Conservation (phyloP, 2,888 invertebrate genomes). For the Rotaria sp. region DNA sequence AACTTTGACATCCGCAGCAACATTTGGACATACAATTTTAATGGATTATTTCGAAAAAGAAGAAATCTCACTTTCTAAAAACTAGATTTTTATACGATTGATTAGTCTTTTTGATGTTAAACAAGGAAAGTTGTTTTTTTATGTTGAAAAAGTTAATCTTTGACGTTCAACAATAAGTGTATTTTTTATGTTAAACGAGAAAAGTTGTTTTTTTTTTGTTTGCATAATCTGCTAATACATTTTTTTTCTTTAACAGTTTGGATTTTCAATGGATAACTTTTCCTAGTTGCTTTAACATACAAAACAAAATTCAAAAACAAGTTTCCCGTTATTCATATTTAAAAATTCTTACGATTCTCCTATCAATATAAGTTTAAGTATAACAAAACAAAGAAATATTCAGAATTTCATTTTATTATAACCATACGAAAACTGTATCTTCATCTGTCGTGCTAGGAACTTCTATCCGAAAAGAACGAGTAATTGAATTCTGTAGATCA, state of each 20-base stretch:
- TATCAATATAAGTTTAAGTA: neutral
- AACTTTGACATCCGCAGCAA: slow-evolving; percentile 74
- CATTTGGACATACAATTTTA: slow-evolving; percentile 73
- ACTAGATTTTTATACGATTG: too few relatives aligned
- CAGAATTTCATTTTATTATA: neutral
- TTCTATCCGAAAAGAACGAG: too few relatives aligned
- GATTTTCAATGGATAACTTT: too few relatives aligned
- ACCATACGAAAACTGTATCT: neutral
- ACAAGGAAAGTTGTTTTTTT: too few relatives aligned
- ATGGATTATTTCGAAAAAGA: slow-evolving; percentile 68
- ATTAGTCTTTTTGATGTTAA: too few relatives aligned
- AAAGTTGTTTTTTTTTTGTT: too few relatives aligned
- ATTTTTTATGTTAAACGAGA: too few relatives aligned
- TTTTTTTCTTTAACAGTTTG: too few relatives aligned
- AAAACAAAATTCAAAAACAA: neutral
- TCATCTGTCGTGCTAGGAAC: too few relatives aligned
- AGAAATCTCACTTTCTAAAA: slow-evolving; percentile 42
- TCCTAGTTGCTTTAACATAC: neutral
- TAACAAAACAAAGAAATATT: neutral
- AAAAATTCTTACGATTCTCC: neutral
- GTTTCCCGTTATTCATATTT: neutral
- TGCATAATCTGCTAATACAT: too few relatives aligned
- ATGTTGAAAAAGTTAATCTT: too few relatives aligned
- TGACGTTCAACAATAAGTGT: too few relatives aligned
- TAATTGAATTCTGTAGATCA: neutral